Conservation (phyloP, 1,140 invertebrate genomes). For the Trichonephila clavata region DNA sequence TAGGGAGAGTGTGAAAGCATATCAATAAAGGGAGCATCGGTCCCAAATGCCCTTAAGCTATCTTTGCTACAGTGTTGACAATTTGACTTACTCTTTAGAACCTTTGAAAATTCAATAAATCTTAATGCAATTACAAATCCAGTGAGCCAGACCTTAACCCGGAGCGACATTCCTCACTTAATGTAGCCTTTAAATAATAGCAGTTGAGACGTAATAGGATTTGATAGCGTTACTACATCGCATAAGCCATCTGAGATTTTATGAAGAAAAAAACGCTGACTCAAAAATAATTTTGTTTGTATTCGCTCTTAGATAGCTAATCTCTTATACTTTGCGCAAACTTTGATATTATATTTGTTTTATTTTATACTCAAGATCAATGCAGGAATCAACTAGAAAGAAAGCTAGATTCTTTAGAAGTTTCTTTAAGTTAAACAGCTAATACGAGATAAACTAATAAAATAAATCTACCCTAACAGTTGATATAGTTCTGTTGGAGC, state of each 20-base stretch:
- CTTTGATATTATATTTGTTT: not conserved
- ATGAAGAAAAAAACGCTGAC: not conserved
- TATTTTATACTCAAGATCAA: not conserved
- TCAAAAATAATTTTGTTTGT: not conserved
- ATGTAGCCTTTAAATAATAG: not conserved
- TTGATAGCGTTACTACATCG: not conserved
- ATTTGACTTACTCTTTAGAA: not conserved
- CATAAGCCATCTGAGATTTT: not conserved
- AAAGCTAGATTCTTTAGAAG: too few species aligned
- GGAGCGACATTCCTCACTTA: not conserved
- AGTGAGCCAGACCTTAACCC: not conserved
- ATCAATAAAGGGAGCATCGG: not conserved
- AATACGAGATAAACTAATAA: too few species aligned
- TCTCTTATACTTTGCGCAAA: not conserved
- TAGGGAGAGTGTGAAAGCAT: too few species aligned
- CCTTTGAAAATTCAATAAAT: not conserved
- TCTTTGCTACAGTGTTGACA: not conserved
- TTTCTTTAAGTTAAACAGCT: too few species aligned
- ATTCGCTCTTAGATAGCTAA: not conserved
- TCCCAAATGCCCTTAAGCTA: not conserved
- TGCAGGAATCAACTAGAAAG: not conserved
- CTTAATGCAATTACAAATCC: not conserved
- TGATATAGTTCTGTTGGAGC: too few species aligned
- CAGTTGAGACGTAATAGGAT: not conserved
- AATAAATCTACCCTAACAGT: too few species aligned